Conservation (phyloP, 2,113 vertebrate species). For the Emydura subglobosa region DNA sequence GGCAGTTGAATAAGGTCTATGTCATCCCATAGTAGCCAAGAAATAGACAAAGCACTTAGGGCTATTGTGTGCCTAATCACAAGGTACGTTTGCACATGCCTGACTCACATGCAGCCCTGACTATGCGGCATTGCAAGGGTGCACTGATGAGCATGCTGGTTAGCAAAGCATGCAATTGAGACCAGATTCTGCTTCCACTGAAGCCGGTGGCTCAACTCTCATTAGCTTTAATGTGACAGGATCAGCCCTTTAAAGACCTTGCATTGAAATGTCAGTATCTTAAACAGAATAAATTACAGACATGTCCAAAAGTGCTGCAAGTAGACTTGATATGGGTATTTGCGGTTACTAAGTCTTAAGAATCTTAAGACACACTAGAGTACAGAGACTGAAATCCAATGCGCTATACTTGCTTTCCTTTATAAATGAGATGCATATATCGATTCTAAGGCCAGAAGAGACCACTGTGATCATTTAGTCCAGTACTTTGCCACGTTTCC, state of each 20-base stretch:
- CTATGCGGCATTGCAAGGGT: neutral
- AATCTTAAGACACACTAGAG: neutral
- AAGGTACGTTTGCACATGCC: neutral
- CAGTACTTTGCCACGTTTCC: neutral
- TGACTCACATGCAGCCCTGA: neutral
- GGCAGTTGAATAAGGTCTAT: neutral
- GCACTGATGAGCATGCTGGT: neutral
- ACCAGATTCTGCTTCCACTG: neutral
- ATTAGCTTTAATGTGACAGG: neutral
- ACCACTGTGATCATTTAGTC: neutral
- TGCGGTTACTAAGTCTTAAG: neutral
- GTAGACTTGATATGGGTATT: neutral
- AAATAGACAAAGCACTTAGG: neutral
- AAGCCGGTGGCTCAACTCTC: neutral
- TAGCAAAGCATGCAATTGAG: neutral
- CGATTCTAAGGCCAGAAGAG: neutral
- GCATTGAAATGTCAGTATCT: neutral
- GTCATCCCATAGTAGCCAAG: neutral
- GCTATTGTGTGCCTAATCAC: neutral
- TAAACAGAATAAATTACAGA: neutral
- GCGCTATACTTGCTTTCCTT: neutral
- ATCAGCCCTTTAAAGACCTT: neutral
- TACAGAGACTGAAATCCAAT: neutral
- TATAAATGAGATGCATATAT: neutral
- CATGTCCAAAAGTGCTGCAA: neutral